Evolutionary conservation across 2,888 invertebrate species (phyloP).

Genomic region (Luperina testacea): DNA sequence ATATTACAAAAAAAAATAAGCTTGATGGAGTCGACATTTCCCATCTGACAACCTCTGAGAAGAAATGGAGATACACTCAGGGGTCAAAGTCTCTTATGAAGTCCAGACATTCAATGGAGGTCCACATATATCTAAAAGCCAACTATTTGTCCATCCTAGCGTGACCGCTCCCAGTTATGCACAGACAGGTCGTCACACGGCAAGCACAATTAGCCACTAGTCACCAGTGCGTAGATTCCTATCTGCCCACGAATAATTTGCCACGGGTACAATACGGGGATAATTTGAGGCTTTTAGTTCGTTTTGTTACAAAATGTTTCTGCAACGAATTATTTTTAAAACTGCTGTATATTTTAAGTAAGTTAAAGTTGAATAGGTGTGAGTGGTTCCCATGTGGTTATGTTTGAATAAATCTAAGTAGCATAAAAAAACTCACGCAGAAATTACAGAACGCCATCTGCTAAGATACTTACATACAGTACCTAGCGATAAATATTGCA

Average conservation of each 20-base stretch:
- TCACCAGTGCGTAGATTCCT: conserved; percentile 52
- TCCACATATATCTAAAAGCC: conserved; percentile 20
- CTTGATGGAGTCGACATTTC: neutral
- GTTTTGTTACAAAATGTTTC: conserved; percentile 19
- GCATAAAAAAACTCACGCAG: neutral
- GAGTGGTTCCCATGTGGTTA: neutral
- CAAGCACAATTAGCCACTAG: conserved; percentile 55
- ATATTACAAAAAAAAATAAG: neutral
- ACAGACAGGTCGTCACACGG: conserved; percentile 52
- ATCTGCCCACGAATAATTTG: conserved; percentile 63
- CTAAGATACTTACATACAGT: neutral
- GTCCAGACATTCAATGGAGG: neutral
- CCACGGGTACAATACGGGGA: conserved; percentile 42
- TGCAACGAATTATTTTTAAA: neutral
- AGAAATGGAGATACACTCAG: neutral
- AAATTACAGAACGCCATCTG: neutral
- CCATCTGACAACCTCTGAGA: neutral
- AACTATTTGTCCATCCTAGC: conserved; percentile 37
- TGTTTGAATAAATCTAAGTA: neutral
- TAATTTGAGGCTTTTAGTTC: conserved; percentile 52
- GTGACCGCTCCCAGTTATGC: conserved; percentile 41
- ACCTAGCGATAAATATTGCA: no score
- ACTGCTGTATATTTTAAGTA: neutral
- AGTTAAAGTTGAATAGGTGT: neutral
- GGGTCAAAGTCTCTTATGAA: neutral